Base-by-base conservation (phyloP, 2,797 vertebrate genomes). In the Phataginus tricuspis region DNA sequence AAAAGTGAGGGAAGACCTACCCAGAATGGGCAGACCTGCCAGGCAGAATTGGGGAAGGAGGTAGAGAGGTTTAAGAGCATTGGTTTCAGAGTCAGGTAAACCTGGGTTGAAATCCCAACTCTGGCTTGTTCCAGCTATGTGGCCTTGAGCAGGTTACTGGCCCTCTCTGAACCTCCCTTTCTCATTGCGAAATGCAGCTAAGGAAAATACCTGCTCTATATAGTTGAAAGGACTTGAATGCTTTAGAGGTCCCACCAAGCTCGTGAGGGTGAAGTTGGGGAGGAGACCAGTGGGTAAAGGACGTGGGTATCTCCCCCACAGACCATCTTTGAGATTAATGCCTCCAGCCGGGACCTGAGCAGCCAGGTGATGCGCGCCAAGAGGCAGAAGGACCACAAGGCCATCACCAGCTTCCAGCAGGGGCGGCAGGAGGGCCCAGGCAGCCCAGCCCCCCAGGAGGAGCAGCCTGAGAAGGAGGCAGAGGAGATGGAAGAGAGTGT, bases 251-350 rank as follows among this genome's bases (percentile, higher is more conserved):
- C 19, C 4, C 51, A 23, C 14, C 37, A 49, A 1, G 34, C 27
- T 13, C 77, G 37, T 4, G 42, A 59, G 29, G 49, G 39, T 15
- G 12, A 45, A 25, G 2, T 0, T 11, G 2, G 59, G 59, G 15
- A 12, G 42, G 71, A 29, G 10, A 19, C 37, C 19, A 0, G 3
- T 15, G 6, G 59, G 16, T 21, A 6, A 4, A 34, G 42, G 68
- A 37, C 59, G 2, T 0, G 10, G 16, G 27, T 13, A 7, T 82
- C 51, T 13, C 0, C 25, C 42, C 42, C 37, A 0, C 94, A 99
- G 99, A 99, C 99, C 1, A 99, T 99, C 97, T 99, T 99, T 29
- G 99, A 99, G 98, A 99, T 99, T 98, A 99, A 99, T 0, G 98
- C 99, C 29, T 99, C 97, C 1, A 99, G 98, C 92, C 99, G 99